phyloP scores from a whole-genome alignment of 2,113 vertebrate species.

The Poicephalus meyeri region DNA sequence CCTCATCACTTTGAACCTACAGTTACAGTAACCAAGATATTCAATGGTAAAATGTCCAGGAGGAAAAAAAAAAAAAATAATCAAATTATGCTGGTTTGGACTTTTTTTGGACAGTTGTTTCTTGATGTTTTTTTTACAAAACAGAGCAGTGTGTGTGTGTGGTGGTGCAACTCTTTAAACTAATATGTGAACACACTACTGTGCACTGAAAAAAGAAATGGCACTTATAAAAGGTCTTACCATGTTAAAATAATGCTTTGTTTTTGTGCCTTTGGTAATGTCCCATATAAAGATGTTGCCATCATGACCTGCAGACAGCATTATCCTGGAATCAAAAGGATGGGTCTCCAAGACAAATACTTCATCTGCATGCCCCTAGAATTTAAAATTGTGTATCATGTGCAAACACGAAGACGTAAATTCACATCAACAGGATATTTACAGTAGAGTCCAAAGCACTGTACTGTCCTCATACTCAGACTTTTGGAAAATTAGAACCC shows the following conservation, averaged over 20 bases:
- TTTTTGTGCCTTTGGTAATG: slow-evolving; percentile 86
- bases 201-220: rapidly evolving
- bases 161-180: not conserved
- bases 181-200: not conserved
- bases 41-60: not conserved
- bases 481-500: not conserved
- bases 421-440: not conserved
- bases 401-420: not conserved
- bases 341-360: slow-evolving; percentile 98
- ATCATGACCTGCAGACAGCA: slow-evolving; percentile 96
- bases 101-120: not conserved
- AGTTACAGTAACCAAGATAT: not conserved
- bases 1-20: not conserved
- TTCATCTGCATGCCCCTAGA: slow-evolving; percentile 94
- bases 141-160: rapidly evolving
- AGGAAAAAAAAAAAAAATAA: not conserved
- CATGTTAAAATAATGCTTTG: slow-evolving; percentile 96
- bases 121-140: rapidly evolving
- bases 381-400: not conserved
- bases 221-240: slow-evolving; percentile 65
- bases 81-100: not conserved
- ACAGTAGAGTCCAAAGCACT: not conserved
- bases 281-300: slow-evolving; percentile 98
- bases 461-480: not conserved
- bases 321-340: slow-evolving; percentile 93